Evolutionary conservation across 2,113 vertebrate genomes (phyloP).

Genomic region (Cavia porcellus): DNA sequence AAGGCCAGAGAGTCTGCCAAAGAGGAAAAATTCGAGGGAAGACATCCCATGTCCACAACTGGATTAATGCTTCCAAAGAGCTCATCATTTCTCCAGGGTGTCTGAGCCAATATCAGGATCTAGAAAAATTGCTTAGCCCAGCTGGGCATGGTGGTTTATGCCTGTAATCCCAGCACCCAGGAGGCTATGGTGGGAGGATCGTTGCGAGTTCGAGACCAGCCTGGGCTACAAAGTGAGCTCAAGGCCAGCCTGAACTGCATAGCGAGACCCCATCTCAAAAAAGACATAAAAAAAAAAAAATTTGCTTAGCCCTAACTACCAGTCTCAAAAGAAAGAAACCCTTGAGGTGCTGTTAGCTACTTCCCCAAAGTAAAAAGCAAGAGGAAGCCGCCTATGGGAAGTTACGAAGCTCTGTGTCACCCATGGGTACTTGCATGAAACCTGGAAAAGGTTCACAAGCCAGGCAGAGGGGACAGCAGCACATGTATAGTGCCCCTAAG

Average conservation of each 20-base stretch:
- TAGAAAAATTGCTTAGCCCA: not conserved
- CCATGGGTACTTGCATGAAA: not conserved
- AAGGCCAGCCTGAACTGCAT: too few relatives aligned
- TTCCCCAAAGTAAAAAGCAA: constrained; percentile 59
- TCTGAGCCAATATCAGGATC: not conserved
- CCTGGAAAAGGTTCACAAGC: not conserved
- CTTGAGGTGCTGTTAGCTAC: constrained; percentile 26
- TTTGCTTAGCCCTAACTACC: constrained; percentile 5
- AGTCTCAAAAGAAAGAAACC: constrained; percentile 3
- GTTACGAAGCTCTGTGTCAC: not conserved
- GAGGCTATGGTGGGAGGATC: too few relatives aligned
- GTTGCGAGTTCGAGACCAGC: too few relatives aligned
- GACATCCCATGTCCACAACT: constrained; percentile 35
- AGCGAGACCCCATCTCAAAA: too few relatives aligned
- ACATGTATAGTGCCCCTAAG: not conserved
- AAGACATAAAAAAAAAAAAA: not conserved
- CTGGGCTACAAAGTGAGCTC: too few relatives aligned
- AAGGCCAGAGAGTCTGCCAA: not conserved
- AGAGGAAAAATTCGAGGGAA: not conserved
- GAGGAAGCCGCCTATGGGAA: not conserved
- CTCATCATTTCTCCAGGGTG: not conserved
- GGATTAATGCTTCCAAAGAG: not conserved
- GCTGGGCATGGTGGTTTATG: too few relatives aligned
- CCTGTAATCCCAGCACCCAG: too few relatives aligned
- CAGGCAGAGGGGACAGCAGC: not conserved